Base-by-base conservation (phyloP, 35 echinoderm and acorn worm genomes). In the Patiria miniata region DNA sequence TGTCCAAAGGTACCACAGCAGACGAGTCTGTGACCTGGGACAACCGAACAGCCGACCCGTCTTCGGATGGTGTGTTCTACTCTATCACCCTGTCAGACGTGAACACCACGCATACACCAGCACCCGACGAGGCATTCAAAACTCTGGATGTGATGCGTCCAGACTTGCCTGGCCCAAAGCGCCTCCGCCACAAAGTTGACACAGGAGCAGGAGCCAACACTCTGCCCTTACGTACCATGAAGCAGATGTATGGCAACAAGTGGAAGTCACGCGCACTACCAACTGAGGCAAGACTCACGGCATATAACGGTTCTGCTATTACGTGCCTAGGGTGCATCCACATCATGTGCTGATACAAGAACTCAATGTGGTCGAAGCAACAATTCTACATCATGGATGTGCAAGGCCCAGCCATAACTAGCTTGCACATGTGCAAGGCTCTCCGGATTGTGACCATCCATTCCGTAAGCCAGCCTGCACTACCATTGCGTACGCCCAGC, bases 381-480 rank as follows among this genome's bases (percentile, higher is more conserved):
- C 77, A 36, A 8, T 89, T 94, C 52, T 89, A 85, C 36, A 53
- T 89, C 33, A 76, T 89, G 1, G 87, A 89, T 39, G 87, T 85
- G 4, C 57, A 82, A 37, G 82, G 92, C 23, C 92, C 92, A 81
- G 80, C 92, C 32, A 81, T 94, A 81, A 60, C 81, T 44, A 82
- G 81, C 15, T 54, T 78, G 40, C 61, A 36, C 53, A 18, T 61
- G 34, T 94, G 86, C 65, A 68, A 89, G 18, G 21, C 7, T 18
- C 78, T 94, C 0, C 40, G 59, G 7, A 30, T 89, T 51, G 51
- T 94, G 16, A 85, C 92, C 10, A 88, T 93, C 16, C 78, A 93
- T 42, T 79, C 10, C 18, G 29, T 77, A 23, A 12, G 44, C 17
- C 39, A 36, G 39, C 39, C 39, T 23, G 39, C 28, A 39, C 37